Evolutionary conservation across 2,888 invertebrate species (phyloP), one percentile per base, ranked within the genome.

Genomic region (Lottia gigantea): DNA sequence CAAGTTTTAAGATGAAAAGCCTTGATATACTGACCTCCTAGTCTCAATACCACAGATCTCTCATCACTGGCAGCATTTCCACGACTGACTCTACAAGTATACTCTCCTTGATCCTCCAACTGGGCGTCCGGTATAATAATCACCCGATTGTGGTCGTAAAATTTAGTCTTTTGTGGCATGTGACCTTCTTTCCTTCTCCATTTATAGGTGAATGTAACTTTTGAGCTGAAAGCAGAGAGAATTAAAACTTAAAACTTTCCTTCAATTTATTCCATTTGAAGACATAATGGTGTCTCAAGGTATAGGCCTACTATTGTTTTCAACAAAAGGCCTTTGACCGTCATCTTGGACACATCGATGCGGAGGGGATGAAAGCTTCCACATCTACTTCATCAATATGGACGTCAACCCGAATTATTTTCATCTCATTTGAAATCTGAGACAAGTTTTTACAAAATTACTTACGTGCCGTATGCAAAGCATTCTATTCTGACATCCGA

Each of bases 81-180:
- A 16, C 82, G 70, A 31, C 91, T 92, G 0, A 94, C 95, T 74
- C 94, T 92, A 87, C 97, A 98, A 25, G 92, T 90, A 85, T 98
- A 98, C 87, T 95, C 94, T 7, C 97, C 97, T 89, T 95, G 94
- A 90, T 98, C 97, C 87, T 95, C 95, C 11, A 97, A 94, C 71
- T 93, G 93, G 0, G 96, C 95, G 83, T 93, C 92, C n/a, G 94
- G 94, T 79, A 98, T 93, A 23, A 93, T 92, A 61, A 98, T 89
- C 15, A 97, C 94, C 71, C 97, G 91, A 85, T 95, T 94, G 87
- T 92, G 95, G 86, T 93, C 96, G 64, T 91, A 91, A 3, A 93
- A 90, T 73, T 91, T 91, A 0, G 95, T 92, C 78, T 92, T 92
- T 75, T 92, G 91, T 2, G 97, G 97, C 70, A 97, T 90, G 0